phyloP scores from a whole-genome alignment of 1,140 invertebrate genomes.

The Formica exsecta region DNA sequence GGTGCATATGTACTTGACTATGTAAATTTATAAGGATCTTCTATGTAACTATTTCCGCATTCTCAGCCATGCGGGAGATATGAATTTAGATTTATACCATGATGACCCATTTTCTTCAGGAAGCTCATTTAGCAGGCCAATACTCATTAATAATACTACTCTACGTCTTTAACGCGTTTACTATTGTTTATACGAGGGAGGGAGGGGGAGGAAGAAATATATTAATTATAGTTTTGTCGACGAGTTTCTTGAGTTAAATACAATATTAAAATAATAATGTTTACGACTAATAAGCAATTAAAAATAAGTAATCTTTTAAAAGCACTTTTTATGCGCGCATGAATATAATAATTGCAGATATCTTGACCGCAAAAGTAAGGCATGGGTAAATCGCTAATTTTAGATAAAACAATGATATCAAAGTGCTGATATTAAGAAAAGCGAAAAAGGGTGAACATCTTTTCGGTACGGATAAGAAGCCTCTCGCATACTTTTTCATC shows the following conservation, averaged over 20 bases:
- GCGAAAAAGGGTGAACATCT: slow-evolving; percentile 3
- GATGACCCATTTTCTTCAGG: slow-evolving; percentile 54
- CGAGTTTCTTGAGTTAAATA: not conserved
- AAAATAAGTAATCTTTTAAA: not conserved
- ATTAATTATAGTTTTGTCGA: not conserved
- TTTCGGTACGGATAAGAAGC: not conserved
- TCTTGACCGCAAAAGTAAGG: not conserved
- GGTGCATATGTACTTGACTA: slow-evolving; percentile 2
- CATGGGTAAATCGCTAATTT: not conserved
- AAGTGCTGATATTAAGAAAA: slow-evolving; percentile 42
- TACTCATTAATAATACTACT: slow-evolving; percentile 29
- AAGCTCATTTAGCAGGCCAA: not conserved
- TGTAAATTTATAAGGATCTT: slow-evolving; percentile 69
- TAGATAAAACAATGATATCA: not conserved
- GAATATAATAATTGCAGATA: not conserved
- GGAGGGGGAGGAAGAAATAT: not conserved
- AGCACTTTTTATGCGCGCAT: not conserved
- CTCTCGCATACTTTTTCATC: slow-evolving; percentile 18
- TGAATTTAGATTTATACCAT: slow-evolving; percentile 73
- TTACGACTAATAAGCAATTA: not conserved
- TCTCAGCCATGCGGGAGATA: slow-evolving; percentile 69
- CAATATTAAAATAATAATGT: not conserved
- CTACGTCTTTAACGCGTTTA: slow-evolving; percentile 16
- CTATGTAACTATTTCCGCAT: slow-evolving; percentile 41
- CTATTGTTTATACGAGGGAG: not conserved